A percentile compares a stretch with the other conserved stretches of the same genome.
Conservation (phyloP, 1,140 invertebrate genomes). For the Akabosia matsudoensis region DNA sequence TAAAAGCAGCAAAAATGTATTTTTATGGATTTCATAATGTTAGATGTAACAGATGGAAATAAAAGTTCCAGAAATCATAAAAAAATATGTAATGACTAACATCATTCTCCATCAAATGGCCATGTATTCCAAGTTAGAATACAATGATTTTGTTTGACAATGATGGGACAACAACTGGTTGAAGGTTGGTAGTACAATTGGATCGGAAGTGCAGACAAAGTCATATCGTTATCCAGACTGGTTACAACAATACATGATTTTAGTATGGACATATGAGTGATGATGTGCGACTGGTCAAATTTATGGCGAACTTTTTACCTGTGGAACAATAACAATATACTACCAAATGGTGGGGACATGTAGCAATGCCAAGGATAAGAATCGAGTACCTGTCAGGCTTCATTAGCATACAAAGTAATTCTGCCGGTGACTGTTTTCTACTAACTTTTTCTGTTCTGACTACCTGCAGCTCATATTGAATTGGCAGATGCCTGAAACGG, state of each 20-base stretch:
- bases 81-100: no score
- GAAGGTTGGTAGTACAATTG: no score
- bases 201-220: no score
- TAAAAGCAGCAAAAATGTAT: no score
- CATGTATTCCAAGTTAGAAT: no score
- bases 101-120: no score
- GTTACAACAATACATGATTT: background rate
- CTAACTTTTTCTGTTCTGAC: background rate
- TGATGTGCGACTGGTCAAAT: background rate
- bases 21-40: no score
- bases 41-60: no score
- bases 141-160: background rate
- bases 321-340: background rate
- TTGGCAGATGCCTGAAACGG: background rate
- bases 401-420: conserved; percentile 18
- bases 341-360: background rate
- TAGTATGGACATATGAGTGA: background rate
- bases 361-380: background rate
- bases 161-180: no score
- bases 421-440: background rate
- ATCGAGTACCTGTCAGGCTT: background rate
- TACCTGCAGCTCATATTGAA: background rate
- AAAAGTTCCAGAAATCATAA: no score
- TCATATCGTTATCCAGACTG: no score
- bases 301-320: no score